Evolutionary conservation across 1,140 invertebrate species (phyloP), one percentile per base, ranked within the genome.

Genomic region (Trichonephila inaurata): DNA sequence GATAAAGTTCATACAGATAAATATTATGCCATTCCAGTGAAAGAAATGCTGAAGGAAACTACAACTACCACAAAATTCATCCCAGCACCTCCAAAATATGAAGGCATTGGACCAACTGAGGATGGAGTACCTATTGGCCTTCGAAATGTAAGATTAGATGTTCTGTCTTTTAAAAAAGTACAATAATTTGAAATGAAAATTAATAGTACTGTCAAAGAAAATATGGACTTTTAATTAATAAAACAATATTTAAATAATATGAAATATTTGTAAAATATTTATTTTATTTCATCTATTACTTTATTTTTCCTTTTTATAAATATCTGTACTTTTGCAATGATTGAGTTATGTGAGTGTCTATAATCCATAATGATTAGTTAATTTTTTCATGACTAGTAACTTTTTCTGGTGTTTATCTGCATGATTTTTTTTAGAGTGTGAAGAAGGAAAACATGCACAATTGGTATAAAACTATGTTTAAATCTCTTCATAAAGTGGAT

Each of bases 381-480:
- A 51, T 0, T 40, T 40, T 40, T 12, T 51, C 51, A 51, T 7
- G 10, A 51, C 7, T 51, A 40, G 33, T 10, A 51, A 51, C 51
- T 10, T 51, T 51, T 51, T 10, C 51, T 10, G 51, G 51, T 51
- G 51, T 33, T 64, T 62, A 64, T 64, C 2, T 62, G 3, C 8
- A n/a, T 69, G 24, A 1, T 87, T 64, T 64, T 72, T 94, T 91
- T 62, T 21, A 94, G 93, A 94, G 83, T 85, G 90, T 94, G 19
- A 92, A 92, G 62, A 94, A 99, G 95, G 97, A 97, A 95, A 97
- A 98, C 96, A 98, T 98, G 95, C 97, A 98, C 95, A 98, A 98
- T 96, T 99, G 98, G 98, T 99, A 99, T 96, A 98, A 98, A 96
- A 98, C 97, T 96, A 99, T 99, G 98, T 99, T 98, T 96, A 98